A percentile compares a stretch with the other conserved stretches of the same genome.
These are phyloP conservation scores for Leptatherina wallacei DNA, from an alignment of 2,797 vertebrate species.

Conservation along the genomic window DNA sequence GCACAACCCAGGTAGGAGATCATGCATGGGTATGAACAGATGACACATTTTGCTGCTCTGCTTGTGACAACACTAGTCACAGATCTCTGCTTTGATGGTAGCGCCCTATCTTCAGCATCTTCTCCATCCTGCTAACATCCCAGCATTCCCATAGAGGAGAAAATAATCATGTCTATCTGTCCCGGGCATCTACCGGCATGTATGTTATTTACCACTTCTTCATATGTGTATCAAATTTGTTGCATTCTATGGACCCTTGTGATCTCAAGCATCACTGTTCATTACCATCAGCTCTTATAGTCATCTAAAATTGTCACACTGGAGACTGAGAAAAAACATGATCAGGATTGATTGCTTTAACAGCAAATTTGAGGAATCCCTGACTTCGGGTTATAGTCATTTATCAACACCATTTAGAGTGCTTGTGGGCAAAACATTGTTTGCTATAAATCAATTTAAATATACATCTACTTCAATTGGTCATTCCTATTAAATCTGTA, in stretches of 20 bases:
- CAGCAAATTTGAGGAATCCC: slow-evolving; percentile 52
- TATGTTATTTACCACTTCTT: slow-evolving; percentile 44
- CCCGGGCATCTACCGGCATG: slow-evolving; percentile 14
- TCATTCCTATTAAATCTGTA: slow-evolving; percentile 17
- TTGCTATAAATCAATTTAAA: slow-evolving; percentile 23
- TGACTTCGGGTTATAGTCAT: slow-evolving; percentile 48
- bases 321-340: slow-evolving; percentile 33
- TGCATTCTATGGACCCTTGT: slow-evolving; percentile 38
- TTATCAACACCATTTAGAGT: slow-evolving; percentile 48
- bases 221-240: slow-evolving; percentile 39
- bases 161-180: slow-evolving; percentile 23
- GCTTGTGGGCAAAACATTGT: slow-evolving; percentile 18
- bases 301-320: slow-evolving; percentile 50
- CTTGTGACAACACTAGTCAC: slow-evolving; percentile 65
- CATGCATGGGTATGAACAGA: slow-evolving; percentile 41
- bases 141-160: slow-evolving; percentile 42
- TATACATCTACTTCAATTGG: slow-evolving; percentile 10
- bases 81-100: slow-evolving; percentile 67
- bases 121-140: slow-evolving; percentile 55
- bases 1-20: slow-evolving; percentile 36
- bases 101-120: slow-evolving; percentile 55
- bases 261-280: slow-evolving; percentile 59
- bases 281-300: slow-evolving; percentile 73
- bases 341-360: slow-evolving; percentile 51
- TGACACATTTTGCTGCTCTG: slow-evolving; percentile 62